Conservation (phyloP, 2,888 invertebrate genomes). For the Zaprionus lineosus region DNA sequence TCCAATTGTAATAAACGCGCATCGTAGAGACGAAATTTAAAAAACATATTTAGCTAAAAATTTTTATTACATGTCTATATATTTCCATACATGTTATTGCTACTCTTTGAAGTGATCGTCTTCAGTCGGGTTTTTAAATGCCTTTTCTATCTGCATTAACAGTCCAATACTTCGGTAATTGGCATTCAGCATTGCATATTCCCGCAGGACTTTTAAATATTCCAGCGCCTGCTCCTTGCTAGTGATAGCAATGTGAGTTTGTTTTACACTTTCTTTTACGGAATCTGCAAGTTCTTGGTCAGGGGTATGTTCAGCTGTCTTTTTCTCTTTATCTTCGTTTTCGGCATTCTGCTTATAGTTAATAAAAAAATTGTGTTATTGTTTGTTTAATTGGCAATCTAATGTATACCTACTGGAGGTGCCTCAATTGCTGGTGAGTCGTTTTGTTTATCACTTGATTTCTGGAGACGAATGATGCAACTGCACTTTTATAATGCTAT, state of each 20-base stretch:
- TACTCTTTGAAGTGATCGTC: slow-evolving; percentile 43
- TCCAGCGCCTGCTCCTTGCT: slow-evolving; percentile 29
- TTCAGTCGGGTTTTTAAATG: slow-evolving; percentile 58
- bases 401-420: too few relatives aligned
- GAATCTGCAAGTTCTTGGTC: not conserved
- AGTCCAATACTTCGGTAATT: slow-evolving; percentile 80
- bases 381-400: too few relatives aligned
- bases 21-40: too few relatives aligned
- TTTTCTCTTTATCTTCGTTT: not conserved
- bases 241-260: slow-evolving; percentile 6
- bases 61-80: too few relatives aligned
- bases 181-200: slow-evolving; percentile 77
- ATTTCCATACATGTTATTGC: not conserved
- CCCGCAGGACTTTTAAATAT: slow-evolving; percentile 71
- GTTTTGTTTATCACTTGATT: too few relatives aligned
- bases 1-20: too few relatives aligned
- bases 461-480: too few relatives aligned
- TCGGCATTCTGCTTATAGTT: not conserved
- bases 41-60: too few relatives aligned
- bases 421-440: too few relatives aligned
- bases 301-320: not conserved
- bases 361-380: too few relatives aligned
- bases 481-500: not conserved
- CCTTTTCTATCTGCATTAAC: slow-evolving; percentile 72
- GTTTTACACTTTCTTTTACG: too few relatives aligned